Evolutionary conservation across 1,140 invertebrate genomes (phyloP).

Genomic region (Brachionus paranguensis): DNA sequence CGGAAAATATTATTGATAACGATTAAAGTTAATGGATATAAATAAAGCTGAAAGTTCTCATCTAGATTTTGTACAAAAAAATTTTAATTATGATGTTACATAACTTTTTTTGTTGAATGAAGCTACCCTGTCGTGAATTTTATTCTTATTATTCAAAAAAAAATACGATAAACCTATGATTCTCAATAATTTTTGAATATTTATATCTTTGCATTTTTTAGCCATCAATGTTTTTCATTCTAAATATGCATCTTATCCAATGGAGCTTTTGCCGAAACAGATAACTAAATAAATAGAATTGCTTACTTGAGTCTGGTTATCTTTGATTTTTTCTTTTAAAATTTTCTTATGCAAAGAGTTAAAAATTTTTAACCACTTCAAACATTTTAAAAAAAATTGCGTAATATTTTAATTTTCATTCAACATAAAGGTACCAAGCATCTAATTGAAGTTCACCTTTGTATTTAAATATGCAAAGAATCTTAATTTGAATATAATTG

Average conservation of each 20-base stretch:
- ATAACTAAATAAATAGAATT: background rate
- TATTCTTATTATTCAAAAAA: too few relatives aligned
- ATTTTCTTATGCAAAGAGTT: background rate
- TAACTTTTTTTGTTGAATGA: background rate
- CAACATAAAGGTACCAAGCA: background rate
- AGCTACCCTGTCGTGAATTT: too few relatives aligned
- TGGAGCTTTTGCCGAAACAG: background rate
- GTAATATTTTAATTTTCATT: background rate
- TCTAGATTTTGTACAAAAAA: background rate
- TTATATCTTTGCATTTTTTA: too few relatives aligned
- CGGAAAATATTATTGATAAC: background rate
- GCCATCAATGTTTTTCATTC: background rate
- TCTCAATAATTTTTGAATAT: too few relatives aligned
- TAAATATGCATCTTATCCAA: background rate
- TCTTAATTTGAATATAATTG: background rate
- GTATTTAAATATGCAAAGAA: background rate
- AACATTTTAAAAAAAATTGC: background rate
- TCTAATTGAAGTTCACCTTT: background rate
- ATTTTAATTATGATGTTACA: background rate
- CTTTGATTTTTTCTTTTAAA: too few relatives aligned
- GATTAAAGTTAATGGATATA: background rate
- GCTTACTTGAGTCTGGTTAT: too few relatives aligned
- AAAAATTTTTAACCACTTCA: background rate
- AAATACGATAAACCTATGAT: too few relatives aligned
- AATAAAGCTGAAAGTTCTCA: background rate